A percentile compares a stretch with the other conserved stretches of the same genome.
Evolutionary conservation across 2,113 vertebrate species (phyloP).

Genomic region (Hypanus sabinus): DNA sequence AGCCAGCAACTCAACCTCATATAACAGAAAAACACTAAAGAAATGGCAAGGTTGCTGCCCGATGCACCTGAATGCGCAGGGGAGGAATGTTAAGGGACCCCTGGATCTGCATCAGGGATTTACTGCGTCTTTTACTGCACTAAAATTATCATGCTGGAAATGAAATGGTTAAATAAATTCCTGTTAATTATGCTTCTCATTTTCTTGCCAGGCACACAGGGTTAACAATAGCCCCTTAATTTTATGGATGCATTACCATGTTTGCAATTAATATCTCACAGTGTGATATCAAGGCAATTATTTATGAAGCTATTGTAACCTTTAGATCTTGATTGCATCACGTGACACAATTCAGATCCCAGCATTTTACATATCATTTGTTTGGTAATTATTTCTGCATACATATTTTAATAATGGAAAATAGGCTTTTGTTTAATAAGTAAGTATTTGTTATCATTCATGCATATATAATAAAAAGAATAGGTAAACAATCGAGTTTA

Average conservation of each 20-base stretch:
- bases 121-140: not conserved
- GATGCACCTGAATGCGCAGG: too few relatives aligned
- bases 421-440: slow-evolving; percentile 8
- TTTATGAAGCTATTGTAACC: not conserved
- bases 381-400: not conserved
- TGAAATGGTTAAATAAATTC: not conserved
- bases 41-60: too few relatives aligned
- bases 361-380: not conserved
- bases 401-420: slow-evolving; percentile 1
- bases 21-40: too few relatives aligned
- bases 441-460: not conserved
- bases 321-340: not conserved
- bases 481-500: slow-evolving; percentile 19
- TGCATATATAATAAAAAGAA: slow-evolving; percentile 20
- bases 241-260: not conserved
- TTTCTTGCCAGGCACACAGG: not conserved
- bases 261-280: not conserved
- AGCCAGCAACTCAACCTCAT: too few relatives aligned
- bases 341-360: not conserved
- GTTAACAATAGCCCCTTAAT: not conserved
- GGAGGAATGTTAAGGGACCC: not conserved
- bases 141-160: not conserved
- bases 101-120: not conserved
- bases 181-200: not conserved
- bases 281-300: slow-evolving; percentile 3